Conservation (phyloP, 1,140 invertebrate genomes). For the Drosophila lacteicornis region DNA sequence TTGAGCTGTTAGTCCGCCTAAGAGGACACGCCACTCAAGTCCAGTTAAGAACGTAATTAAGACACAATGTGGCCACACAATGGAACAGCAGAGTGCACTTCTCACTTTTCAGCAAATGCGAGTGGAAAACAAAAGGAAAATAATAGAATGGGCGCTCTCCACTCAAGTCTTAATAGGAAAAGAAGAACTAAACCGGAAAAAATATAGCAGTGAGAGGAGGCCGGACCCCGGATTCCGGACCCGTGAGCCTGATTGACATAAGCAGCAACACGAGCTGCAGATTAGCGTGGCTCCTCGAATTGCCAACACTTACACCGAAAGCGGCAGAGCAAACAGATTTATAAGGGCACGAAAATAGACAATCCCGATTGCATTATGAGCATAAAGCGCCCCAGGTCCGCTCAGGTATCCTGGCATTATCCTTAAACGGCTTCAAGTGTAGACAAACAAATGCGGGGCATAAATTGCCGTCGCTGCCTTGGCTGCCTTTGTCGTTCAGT, state of each 20-base stretch:
- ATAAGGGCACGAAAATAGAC: slow-evolving; percentile 48
- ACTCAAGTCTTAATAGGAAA: slow-evolving; percentile 54
- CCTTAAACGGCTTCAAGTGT: slow-evolving; percentile 63
- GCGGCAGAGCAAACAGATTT: slow-evolving; percentile 51
- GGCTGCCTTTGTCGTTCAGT: slow-evolving; percentile 45
- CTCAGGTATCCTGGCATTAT: slow-evolving; percentile 58
- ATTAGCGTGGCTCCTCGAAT: slow-evolving; percentile 46
- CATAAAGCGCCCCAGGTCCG: slow-evolving; percentile 43
- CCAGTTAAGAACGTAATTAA: slow-evolving; percentile 75
- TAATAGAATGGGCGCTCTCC: slow-evolving; percentile 38
- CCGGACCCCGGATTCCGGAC: slow-evolving; percentile 2
- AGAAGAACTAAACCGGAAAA: slow-evolving; percentile 6
- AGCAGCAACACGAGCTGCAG: slow-evolving; percentile 59
- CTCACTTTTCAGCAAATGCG: slow-evolving; percentile 66
- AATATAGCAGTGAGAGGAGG: slow-evolving; percentile 14
- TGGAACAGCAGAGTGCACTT: slow-evolving; percentile 66
- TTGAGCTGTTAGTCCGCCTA: slow-evolving; percentile 58
- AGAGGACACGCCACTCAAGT: slow-evolving; percentile 59
- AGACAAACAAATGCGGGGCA: slow-evolving; percentile 68
- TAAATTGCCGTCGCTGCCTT: slow-evolving; percentile 60
- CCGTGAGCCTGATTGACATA: slow-evolving; percentile 52
- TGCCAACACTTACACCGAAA: slow-evolving; percentile 44
- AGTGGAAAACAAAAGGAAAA: slow-evolving; percentile 60
- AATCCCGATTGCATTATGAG: slow-evolving; percentile 64
- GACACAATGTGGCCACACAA: slow-evolving; percentile 72